Evolutionary conservation across 2,113 vertebrate species (phyloP).

Genomic region (Nibea coibor): DNA sequence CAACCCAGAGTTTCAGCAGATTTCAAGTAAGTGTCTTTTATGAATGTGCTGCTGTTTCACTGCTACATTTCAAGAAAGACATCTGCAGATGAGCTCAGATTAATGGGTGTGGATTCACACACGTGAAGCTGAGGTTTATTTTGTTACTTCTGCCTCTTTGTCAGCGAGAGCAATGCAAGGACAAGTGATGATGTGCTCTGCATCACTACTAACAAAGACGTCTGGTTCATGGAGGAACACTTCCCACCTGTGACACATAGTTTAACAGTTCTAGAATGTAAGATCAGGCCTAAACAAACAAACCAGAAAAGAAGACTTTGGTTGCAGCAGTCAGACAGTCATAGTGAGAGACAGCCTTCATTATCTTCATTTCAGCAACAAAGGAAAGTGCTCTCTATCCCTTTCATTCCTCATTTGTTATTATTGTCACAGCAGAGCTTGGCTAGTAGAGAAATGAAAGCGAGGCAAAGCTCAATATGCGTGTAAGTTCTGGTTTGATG

Average conservation of each 20-base stretch:
- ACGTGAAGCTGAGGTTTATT: not conserved
- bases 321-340: conserved; percentile 31
- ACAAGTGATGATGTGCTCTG: conserved; percentile 17
- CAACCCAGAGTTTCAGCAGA: conserved; percentile 83
- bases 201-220: conserved; percentile 10
- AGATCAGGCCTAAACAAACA: conserved; percentile 25
- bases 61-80: conserved; percentile 43
- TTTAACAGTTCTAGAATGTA: conserved; percentile 12
- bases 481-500: conserved; percentile 76
- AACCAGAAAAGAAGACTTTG: conserved; percentile 39
- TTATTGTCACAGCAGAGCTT: conserved; percentile 63
- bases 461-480: conserved; percentile 59
- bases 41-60: conserved; percentile 14
- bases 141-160: not conserved
- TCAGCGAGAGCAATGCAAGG: conserved; percentile 21
- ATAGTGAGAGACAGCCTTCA: conserved; percentile 57
- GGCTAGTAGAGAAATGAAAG: conserved; percentile 70
- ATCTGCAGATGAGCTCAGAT: conserved; percentile 41
- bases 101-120: conserved; percentile 15
- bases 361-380: conserved; percentile 76
- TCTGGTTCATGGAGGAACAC: not conserved
- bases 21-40: conserved; percentile 86
- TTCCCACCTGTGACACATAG: conserved; percentile 3
- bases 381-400: conserved; percentile 62
- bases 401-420: conserved; percentile 72